Evolutionary conservation across 2,888 invertebrate species (phyloP).

Genomic region (Branchellion lobata): DNA sequence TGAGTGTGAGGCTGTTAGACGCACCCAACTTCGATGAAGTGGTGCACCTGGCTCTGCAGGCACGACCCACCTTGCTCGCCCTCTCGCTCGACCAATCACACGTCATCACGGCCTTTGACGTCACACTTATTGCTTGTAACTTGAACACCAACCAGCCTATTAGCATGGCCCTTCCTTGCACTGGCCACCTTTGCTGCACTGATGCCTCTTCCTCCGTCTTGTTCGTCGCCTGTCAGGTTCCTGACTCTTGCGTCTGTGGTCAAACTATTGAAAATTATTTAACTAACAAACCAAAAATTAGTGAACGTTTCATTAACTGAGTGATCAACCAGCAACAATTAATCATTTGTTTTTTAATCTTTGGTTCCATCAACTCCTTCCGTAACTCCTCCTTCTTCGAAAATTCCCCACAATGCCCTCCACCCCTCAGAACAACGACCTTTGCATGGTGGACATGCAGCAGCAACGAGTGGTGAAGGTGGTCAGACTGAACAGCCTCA

Average conservation of each 20-base stretch:
- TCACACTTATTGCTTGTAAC: constrained; percentile 2
- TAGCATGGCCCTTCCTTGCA: neutral
- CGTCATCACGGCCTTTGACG: constrained; percentile 3
- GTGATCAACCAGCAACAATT: no score
- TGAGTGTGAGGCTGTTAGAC: neutral
- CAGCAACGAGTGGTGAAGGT: constrained; percentile 52
- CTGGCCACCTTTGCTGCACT: neutral
- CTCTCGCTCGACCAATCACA: constrained; percentile 19
- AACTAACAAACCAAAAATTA: no score
- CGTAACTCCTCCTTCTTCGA: no score
- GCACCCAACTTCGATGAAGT: constrained; percentile 1
- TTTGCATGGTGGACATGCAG: constrained; percentile 56
- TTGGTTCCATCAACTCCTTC: no score
- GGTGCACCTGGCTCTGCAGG: neutral
- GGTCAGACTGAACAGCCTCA: constrained; percentile 54
- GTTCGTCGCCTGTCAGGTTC: constrained; percentile 30
- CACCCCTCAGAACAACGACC: no score
- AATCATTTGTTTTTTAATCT: no score
- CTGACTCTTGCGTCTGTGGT: no score
- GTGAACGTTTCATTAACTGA: no score
- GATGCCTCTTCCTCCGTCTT: neutral
- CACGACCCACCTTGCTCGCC: constrained; percentile 2
- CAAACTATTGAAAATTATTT: no score
- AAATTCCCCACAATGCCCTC: no score
- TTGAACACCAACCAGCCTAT: neutral